Percentiles rank a stretch among this genome's conserved stretches.
phyloP scores from a whole-genome alignment of 2,888 invertebrate species.

The Trypoxylon attenuatum region DNA sequence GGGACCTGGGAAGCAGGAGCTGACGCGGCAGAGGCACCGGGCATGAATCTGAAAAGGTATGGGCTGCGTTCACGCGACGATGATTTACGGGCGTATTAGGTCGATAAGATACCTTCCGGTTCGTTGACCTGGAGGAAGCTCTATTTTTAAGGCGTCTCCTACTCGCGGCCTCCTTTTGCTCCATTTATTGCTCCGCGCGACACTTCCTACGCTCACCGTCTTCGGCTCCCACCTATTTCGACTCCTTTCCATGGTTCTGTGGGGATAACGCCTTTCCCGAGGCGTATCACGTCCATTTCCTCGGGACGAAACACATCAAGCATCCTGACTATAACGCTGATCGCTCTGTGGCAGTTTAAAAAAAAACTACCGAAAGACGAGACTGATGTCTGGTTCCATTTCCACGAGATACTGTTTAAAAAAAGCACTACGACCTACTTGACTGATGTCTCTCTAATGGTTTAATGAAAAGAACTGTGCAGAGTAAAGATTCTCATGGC shows the following conservation, averaged over 20 bases:
- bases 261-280: no score
- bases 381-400: no score
- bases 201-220: constrained; percentile 18
- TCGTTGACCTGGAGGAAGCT: constrained; percentile 60
- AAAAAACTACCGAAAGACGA: no score
- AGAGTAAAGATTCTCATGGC: no score
- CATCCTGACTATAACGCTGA: no score
- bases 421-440: no score
- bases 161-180: constrained; percentile 43
- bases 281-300: no score
- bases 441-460: no score
- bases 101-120: constrained; percentile 64
- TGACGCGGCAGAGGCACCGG: constrained; percentile 60
- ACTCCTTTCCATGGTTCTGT: constrained; percentile 23
- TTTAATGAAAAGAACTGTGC: no score
- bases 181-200: constrained; percentile 39
- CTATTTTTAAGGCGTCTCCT: constrained; percentile 58
- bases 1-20: constrained; percentile 44
- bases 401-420: no score
- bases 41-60: constrained; percentile 63
- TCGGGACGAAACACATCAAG: no score
- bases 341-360: no score
- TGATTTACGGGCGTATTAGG: constrained; percentile 64
- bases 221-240: constrained; percentile 17
- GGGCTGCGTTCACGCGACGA: constrained; percentile 63